These are phyloP conservation scores for Microcaecilia unicolor DNA, from an alignment of 2,797 vertebrate genomes.

Conservation along the genomic window DNA sequence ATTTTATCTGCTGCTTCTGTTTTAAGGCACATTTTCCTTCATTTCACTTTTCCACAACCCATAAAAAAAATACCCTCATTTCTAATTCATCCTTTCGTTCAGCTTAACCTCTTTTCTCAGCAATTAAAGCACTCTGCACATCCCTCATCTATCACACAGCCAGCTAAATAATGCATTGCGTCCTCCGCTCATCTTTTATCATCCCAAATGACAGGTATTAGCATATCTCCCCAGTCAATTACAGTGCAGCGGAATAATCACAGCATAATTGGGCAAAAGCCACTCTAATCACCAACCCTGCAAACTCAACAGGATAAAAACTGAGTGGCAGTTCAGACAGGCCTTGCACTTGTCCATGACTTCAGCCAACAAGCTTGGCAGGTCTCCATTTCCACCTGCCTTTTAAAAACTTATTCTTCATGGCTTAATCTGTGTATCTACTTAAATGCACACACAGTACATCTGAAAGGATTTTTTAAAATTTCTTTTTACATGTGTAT, in stretches of 20 bases:
- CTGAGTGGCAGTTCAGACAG: slow-evolving; percentile 79
- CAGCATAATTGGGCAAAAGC: slow-evolving; percentile 97
- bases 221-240: slow-evolving; percentile 99
- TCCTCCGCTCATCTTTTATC: slow-evolving; percentile 94
- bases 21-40: slow-evolving; percentile 64
- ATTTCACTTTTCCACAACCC: slow-evolving; percentile 56
- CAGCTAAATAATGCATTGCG: slow-evolving; percentile 96
- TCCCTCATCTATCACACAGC: slow-evolving; percentile 97
- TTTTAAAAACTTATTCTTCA: slow-evolving; percentile 31
- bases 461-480: no score
- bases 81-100: slow-evolving; percentile 96
- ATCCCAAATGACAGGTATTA: slow-evolving; percentile 99
- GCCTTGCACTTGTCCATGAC: slow-evolving; percentile 64
- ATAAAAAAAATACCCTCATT: slow-evolving; percentile 83
- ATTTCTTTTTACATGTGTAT: no score
- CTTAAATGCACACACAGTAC: no score
- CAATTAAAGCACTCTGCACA: slow-evolving; percentile 95
- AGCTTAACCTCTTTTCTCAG: slow-evolving; percentile 98
- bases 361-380: slow-evolving; percentile 56
- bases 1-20: slow-evolving; percentile 46
- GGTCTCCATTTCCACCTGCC: slow-evolving; percentile 44
- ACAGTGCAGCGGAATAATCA: slow-evolving; percentile 95
- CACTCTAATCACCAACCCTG: slow-evolving; percentile 90
- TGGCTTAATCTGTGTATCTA: no score
- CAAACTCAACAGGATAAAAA: slow-evolving; percentile 75